Percentiles rank a stretch among this genome's conserved stretches.
Conservation (phyloP, 2,113 vertebrate genomes). For the Phoenicopterus ruber region DNA sequence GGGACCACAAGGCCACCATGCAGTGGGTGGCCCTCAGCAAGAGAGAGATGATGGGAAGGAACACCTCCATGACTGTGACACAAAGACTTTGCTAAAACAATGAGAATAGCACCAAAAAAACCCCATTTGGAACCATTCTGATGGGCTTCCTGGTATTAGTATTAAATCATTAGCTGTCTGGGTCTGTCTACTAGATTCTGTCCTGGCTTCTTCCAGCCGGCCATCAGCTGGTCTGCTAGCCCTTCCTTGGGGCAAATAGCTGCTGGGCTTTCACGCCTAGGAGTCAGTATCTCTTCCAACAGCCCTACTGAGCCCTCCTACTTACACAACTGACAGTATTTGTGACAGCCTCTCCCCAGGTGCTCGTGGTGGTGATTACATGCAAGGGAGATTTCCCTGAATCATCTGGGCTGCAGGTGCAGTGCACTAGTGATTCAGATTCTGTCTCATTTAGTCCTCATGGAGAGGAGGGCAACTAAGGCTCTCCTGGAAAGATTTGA, state of each 20-base stretch:
- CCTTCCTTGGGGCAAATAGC: background rate
- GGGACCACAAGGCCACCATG: background rate
- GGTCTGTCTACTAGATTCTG: background rate
- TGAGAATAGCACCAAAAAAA: background rate
- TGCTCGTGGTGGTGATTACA: background rate
- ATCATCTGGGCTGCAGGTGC: too few relatives aligned
- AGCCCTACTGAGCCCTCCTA: background rate
- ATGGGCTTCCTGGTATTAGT: background rate
- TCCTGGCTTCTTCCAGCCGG: background rate
- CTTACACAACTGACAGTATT: background rate
- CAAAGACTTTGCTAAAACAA: background rate
- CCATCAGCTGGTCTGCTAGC: background rate
- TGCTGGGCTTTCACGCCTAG: background rate
- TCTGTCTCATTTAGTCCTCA: accelerated
- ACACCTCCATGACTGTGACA: background rate
- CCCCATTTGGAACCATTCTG: background rate
- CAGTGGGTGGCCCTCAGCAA: background rate
- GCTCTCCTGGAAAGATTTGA: background rate
- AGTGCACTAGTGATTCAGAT: accelerated
- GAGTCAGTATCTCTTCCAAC: background rate
- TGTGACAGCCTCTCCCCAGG: background rate
- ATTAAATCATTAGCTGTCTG: background rate
- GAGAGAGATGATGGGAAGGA: background rate
- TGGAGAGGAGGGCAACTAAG: background rate
- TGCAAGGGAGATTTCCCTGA: background rate